A percentile compares a stretch with the other conserved stretches of the same genome.
phyloP scores from a whole-genome alignment of 2,113 vertebrate species.

The Poeciliopsis prolifica region DNA sequence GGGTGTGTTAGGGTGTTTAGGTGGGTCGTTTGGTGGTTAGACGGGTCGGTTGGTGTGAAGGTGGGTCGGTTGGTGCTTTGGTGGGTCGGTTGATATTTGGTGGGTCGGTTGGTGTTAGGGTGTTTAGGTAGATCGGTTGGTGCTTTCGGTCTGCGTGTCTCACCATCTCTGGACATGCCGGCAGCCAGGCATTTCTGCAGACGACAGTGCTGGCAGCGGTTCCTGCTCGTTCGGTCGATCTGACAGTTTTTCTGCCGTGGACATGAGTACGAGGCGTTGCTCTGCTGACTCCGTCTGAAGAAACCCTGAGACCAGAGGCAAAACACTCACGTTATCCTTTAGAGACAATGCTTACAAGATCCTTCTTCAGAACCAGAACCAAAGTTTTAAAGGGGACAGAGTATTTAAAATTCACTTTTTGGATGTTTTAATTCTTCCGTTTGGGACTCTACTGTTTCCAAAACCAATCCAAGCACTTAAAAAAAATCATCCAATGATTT shows the following conservation, averaged over 20 bases:
- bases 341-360: neutral
- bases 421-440: no score
- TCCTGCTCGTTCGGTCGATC: conserved; percentile 92
- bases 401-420: no score
- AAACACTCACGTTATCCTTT: neutral
- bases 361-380: neutral
- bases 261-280: conserved; percentile 91
- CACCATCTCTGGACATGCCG: conserved; percentile 57
- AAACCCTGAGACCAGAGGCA: conserved; percentile 83
- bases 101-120: no score
- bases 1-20: no score
- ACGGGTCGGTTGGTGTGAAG: no score
- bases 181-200: conserved; percentile 88
- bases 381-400: neutral
- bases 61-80: neutral
- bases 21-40: neutral
- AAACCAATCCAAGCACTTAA: no score
- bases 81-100: neutral
- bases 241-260: conserved; percentile 94
- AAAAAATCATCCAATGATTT: no score
- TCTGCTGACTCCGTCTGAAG: conserved; percentile 94
- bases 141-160: conserved; percentile 12
- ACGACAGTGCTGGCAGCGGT: conserved; percentile 94
- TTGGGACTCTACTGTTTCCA: no score
- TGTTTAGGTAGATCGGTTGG: no score